A percentile compares a stretch with the other conserved stretches of the same genome.
Evolutionary conservation across 2,113 vertebrate species (phyloP).

Genomic region (Thomomys bottae): DNA sequence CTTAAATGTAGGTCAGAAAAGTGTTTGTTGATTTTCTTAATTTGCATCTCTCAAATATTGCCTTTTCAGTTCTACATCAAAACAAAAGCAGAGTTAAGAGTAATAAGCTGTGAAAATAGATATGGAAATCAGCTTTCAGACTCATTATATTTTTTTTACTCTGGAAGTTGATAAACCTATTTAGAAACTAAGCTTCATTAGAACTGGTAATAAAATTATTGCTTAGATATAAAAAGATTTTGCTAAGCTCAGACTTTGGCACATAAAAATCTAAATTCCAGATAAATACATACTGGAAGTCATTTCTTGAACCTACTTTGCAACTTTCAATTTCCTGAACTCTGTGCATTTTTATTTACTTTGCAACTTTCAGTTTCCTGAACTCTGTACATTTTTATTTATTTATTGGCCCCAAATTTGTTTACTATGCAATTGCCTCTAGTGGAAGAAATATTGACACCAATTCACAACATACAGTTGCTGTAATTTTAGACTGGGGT

Average conservation of each 20-base stretch:
- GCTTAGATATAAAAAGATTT: background rate
- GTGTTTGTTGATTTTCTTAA: slow-evolving; percentile 33
- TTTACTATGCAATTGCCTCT: background rate
- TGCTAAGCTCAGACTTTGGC: background rate
- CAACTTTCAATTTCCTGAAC: slow-evolving; percentile 36
- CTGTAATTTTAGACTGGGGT: background rate
- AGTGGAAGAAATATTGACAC: background rate
- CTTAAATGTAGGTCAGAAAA: slow-evolving; percentile 8
- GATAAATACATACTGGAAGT: slow-evolving; percentile 22
- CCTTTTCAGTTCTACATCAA: background rate
- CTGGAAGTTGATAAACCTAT: slow-evolving; percentile 3
- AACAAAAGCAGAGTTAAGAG: slow-evolving; percentile 8
- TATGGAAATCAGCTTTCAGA: slow-evolving; percentile 24
- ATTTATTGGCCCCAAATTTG: background rate
- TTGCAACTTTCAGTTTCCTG: slow-evolving; percentile 24
- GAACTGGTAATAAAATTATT: slow-evolving; percentile 50
- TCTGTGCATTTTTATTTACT: slow-evolving; percentile 16
- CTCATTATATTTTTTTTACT: slow-evolving; percentile 14
- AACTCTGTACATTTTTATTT: slow-evolving; percentile 25
- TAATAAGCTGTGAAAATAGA: background rate
- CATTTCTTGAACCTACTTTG: slow-evolving; percentile 19
- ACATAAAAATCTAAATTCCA: slow-evolving; percentile 17
- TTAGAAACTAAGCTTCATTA: slow-evolving; percentile 42
- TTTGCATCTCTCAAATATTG: background rate
- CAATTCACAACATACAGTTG: background rate